A percentile compares a stretch with the other conserved stretches of the same genome.
phyloP scores from a whole-genome alignment of 1,140 invertebrate genomes.

The Ladona fulva region DNA sequence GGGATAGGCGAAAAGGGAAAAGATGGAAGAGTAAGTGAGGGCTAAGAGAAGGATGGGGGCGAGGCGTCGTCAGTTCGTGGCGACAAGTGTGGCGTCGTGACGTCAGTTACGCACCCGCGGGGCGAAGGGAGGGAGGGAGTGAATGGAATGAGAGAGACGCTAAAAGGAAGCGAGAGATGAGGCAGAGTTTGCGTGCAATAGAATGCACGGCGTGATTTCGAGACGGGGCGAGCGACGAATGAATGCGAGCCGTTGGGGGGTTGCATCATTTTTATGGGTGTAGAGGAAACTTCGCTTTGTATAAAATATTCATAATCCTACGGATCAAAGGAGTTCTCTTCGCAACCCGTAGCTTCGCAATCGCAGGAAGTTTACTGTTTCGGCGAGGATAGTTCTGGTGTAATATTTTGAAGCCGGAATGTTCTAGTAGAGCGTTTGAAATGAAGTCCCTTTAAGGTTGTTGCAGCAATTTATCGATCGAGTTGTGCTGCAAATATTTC shows the following conservation, averaged over 20 bases:
- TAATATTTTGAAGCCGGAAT: too few relatives aligned
- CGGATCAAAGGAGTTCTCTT: not conserved
- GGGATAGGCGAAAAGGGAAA: not conserved
- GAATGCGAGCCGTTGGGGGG: not conserved
- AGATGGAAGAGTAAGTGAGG: not conserved
- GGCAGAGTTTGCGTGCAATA: not conserved
- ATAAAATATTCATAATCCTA: not conserved
- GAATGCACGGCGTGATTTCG: not conserved
- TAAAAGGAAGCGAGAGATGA: not conserved
- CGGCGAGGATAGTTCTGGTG: too few relatives aligned
- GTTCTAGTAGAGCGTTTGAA: too few relatives aligned
- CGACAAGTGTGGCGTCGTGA: not conserved
- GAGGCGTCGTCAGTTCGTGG: not conserved
- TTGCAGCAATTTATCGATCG: too few relatives aligned
- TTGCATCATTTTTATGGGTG: not conserved
- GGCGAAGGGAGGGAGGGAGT: not conserved
- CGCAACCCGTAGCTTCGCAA: not conserved
- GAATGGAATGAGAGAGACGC: not conserved
- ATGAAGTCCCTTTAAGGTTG: too few relatives aligned
- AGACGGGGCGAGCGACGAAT: not conserved
- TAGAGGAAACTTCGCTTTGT: not conserved
- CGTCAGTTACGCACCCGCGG: not conserved
- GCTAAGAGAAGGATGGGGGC: not conserved
- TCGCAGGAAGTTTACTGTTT: not conserved
- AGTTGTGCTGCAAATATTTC: too few relatives aligned